These are phyloP conservation scores for Pyrgus malvae DNA, from an alignment of 2,888 invertebrate genomes.

Conservation along the genomic window DNA sequence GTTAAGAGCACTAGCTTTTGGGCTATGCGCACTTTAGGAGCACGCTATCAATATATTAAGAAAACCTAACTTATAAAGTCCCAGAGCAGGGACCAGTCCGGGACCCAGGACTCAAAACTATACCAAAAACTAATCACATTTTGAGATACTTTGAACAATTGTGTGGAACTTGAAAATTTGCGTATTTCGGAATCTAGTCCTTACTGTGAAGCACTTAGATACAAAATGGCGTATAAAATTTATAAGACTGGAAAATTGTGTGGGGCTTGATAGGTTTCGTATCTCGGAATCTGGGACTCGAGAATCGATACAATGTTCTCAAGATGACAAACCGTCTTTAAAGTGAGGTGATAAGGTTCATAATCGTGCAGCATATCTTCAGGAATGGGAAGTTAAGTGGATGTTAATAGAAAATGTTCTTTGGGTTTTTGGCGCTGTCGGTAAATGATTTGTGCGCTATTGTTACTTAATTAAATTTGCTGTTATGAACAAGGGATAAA, in stretches of 20 bases:
- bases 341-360: not conserved
- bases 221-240: no score
- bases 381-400: slow-evolving; percentile 2
- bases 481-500: no score
- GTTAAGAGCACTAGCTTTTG: no score
- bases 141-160: slow-evolving; percentile 2
- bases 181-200: no score
- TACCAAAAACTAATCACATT: slow-evolving; percentile 3
- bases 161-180: not conserved
- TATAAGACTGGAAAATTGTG: no score
- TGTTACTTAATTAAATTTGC: slow-evolving; percentile 7
- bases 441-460: slow-evolving; percentile 9
- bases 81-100: no score
- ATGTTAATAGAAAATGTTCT: slow-evolving; percentile 22
- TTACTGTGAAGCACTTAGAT: no score
- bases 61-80: no score
- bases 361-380: not conserved
- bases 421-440: not conserved
- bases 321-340: not conserved
- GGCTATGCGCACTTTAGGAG: no score
- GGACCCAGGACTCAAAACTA: no score
- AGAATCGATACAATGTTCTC: slow-evolving; percentile 9
- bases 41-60: no score
- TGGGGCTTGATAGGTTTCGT: slow-evolving; percentile 9
- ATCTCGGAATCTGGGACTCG: slow-evolving; percentile 8